Evolutionary conservation across 2,888 invertebrate genomes (phyloP), one percentile per base, ranked within the genome.

Genomic region (Trissolcus japonicus): DNA sequence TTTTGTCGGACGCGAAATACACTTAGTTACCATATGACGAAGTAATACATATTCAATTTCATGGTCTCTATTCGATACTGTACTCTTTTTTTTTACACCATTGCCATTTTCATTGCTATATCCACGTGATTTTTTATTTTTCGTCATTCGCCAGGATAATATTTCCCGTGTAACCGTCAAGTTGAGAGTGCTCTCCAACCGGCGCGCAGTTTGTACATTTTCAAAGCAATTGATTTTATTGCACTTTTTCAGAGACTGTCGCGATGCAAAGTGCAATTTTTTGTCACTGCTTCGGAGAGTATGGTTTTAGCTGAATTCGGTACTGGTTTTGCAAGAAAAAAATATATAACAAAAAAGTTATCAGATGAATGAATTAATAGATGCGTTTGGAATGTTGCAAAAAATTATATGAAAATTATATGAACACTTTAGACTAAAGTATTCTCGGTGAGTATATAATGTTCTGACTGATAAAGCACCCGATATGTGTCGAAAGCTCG

Each of bases 21-120:
- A 69, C 77, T 63, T 72, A 59, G 69, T 63, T 69, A 57, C 65
- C 69, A 78, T 78, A 78, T 73, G 77, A 73, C 77, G 77, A 40
- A 63, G 72, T 61, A 66, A 78, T 78, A 69, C 60, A 73, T 69
- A 78, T 78, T 78, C 78, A 69, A 73, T 69, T 74, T 74, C 68
- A 59, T 67, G 71, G 76, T 62, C 61, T 46, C 40, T 67, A 35
- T 9, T 29, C 63, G 67, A 71, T 76, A 65, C 66, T 72, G 66
- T 66, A 46, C 61, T 43, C 48, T 9, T 9, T 55, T 72, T 76
- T 72, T 72, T 72, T 55, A 56, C 17, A 71, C 59, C 50, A 40
- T 46, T 53, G 46, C 53, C 60, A 61, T 66, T 73, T 66, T 73
- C 57, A 66, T 48, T 54, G 48, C 50, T 2, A 63, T 63, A 63